Base-by-base conservation (phyloP, 92 coral and sea anemone genomes). In the Pocillopora grandis region DNA sequence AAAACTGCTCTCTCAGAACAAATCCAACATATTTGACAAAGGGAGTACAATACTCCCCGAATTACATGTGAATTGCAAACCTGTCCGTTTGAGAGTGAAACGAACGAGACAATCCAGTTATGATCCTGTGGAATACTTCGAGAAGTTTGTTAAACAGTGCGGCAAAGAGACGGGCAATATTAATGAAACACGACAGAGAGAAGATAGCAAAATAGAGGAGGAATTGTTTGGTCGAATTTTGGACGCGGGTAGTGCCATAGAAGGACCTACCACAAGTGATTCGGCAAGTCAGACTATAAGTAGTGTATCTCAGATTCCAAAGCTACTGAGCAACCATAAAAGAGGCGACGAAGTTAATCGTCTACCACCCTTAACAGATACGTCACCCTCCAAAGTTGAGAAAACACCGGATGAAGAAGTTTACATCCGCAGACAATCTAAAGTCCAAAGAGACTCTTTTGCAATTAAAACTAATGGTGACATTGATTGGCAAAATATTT, bases 401-500 rank as follows among this genome's bases (percentile, higher is more conserved):
- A 70, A 70, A 35, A 17, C 36, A 20, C 71, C 42, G 48, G 56
- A 64, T 19, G 62, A 76, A 66, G 65, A 10, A 18, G 3, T 15
- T 21, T 18, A 59, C 68, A 6, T 61, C 52, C 79, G 59, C 2
- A 23, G 27, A 63, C 2, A 42, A 16, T 15, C 71, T 27, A 62
- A 36, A 72, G 67, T 15, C 65, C 27, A 62, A 57, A 84, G 70
- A 78, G 77, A n/a, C 8, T 35, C 35, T 69, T n/a, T 11, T 79
- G 20, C 72, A 17, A 14, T 66, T 19, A 58, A 58, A 36, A 58
- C 63, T 16, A 23, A 21, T 17, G 23, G 3, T 1, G 21, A 52
- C 10, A 63, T 87, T 56, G 90, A 87, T n/a, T 81, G 90, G 82
- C 77, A 80, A 23, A 75, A 71, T 2, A 71, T 87, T 27, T 87